phyloP scores from a whole-genome alignment of 1,140 invertebrate species.

The Helicoverpa zea region DNA sequence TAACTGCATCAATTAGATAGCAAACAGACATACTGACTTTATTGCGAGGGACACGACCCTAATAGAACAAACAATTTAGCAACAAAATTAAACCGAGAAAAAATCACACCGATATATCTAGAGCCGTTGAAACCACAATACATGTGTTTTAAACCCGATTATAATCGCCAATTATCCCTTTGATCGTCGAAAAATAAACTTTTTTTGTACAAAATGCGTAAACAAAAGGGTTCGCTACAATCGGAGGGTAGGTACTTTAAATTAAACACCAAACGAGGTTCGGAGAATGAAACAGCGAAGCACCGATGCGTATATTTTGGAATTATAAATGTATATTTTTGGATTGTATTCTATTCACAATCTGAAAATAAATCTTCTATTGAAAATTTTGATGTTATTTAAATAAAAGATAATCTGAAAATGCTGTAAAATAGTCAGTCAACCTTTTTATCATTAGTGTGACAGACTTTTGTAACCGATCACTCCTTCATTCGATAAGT shows the following conservation, averaged over 20 bases:
- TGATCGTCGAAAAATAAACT: conserved; percentile 38
- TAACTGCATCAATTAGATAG: conserved; percentile 8
- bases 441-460: too few species aligned
- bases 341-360: neutral
- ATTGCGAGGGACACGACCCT: neutral
- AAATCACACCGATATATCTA: conserved; percentile 36
- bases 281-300: conserved; percentile 35
- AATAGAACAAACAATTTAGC: conserved; percentile 22
- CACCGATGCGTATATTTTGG: conserved; percentile 4
- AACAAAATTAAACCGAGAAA: conserved; percentile 38
- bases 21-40: neutral
- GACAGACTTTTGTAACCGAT: too few species aligned
- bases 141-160: conserved; percentile 43
- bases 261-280: conserved; percentile 52
- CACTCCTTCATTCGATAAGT: too few species aligned
- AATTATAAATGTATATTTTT: conserved; percentile 22
- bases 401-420: too few species aligned
- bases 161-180: conserved; percentile 50
- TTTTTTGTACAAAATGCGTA: conserved; percentile 33
- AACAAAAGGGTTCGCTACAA: conserved; percentile 31
- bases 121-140: conserved; percentile 3
- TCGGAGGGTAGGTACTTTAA: conserved; percentile 38
- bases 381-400: conserved; percentile 4
- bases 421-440: too few species aligned
- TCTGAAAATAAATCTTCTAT: neutral